Conservation (phyloP, 2,113 vertebrate genomes). For the Apteryx owenii region DNA sequence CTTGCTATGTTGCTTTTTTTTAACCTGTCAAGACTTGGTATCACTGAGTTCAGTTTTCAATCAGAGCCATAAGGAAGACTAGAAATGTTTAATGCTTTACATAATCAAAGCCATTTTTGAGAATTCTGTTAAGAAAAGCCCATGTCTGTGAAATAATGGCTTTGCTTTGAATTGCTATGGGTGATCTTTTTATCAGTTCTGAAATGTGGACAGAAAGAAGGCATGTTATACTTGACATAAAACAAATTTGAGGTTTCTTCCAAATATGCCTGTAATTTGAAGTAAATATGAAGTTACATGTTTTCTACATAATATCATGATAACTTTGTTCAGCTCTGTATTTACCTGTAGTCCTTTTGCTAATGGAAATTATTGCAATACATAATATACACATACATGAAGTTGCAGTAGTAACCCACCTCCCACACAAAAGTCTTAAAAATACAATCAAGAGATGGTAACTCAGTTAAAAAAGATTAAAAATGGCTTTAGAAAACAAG, state of each 20-base stretch:
- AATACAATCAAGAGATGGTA: neutral
- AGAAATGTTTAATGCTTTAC: neutral
- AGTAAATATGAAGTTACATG: neutral
- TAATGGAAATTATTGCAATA: neutral
- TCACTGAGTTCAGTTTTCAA: neutral
- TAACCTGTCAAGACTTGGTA: neutral
- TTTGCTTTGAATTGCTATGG: neutral
- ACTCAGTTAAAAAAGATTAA: neutral
- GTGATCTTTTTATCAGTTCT: neutral
- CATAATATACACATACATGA: neutral
- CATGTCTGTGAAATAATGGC: neutral
- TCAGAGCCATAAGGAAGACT: neutral
- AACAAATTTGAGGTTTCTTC: neutral
- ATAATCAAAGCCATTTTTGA: neutral
- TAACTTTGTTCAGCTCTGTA: neutral
- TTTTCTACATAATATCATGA: neutral
- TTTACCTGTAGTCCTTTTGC: neutral
- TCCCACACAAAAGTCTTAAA: neutral
- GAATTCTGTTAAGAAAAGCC: neutral
- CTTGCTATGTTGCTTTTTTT: too few species aligned
- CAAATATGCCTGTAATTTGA: neutral
- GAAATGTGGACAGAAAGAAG: neutral
- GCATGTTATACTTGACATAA: neutral
- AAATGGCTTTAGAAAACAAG: neutral
- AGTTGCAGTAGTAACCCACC: neutral